Evolutionary conservation across 2,797 vertebrate genomes (phyloP).

Genomic region (Nyctibius grandis): DNA sequence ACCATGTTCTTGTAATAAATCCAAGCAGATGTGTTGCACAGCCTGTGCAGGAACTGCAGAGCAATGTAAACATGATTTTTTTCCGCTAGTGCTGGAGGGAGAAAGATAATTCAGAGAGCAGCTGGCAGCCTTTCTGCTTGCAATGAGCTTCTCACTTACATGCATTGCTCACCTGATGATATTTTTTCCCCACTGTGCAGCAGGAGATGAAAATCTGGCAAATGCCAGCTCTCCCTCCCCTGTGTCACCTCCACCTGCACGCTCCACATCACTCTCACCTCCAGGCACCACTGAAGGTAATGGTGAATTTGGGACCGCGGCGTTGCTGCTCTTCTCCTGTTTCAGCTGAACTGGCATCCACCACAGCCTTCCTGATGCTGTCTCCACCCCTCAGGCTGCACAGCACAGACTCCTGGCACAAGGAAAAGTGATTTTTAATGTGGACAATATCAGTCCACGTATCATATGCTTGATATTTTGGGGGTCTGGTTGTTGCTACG

Average conservation of each 20-base stretch:
- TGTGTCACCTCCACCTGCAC: background rate
- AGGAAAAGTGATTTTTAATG: background rate
- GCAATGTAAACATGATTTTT: background rate
- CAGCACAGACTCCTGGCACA: background rate
- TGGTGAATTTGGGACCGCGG: accelerated
- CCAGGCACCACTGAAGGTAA: background rate
- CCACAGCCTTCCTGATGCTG: background rate
- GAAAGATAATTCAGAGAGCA: background rate
- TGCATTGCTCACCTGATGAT: background rate
- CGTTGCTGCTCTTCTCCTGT: background rate
- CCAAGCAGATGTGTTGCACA: background rate
- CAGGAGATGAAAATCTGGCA: background rate
- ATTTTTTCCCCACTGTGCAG: background rate
- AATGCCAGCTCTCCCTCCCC: background rate
- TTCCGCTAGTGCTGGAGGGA: background rate
- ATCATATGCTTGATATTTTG: background rate
- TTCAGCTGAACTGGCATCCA: background rate
- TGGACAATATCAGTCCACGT: background rate
- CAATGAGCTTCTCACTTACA: background rate
- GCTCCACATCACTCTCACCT: conserved; percentile 2
- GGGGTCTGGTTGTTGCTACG: background rate
- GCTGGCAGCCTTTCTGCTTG: background rate
- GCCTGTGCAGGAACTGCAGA: background rate
- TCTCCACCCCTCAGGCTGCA: background rate
- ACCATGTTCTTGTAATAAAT: background rate